Percentiles rank a stretch among this genome's conserved stretches.
Conservation (phyloP, 2,797 vertebrate species). For the Scyliorhinus canicula region DNA sequence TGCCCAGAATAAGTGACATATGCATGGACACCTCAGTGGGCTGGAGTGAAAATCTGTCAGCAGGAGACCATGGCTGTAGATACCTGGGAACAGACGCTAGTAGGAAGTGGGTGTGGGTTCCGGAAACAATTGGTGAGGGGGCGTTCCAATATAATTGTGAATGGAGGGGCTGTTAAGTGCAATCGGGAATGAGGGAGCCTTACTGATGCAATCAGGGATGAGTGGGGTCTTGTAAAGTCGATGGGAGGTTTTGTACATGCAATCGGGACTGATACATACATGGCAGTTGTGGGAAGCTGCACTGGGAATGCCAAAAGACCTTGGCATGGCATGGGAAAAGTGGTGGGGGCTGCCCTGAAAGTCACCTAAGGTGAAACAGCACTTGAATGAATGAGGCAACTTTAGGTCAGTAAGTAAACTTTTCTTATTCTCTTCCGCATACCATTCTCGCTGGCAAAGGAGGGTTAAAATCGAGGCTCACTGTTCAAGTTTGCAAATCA, state of each 20-base stretch:
- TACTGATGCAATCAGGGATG: neutral
- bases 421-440: neutral
- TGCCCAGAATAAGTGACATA: no score
- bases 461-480: neutral
- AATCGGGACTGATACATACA: neutral
- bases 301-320: no score
- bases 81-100: no score
- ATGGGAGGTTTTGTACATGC: neutral
- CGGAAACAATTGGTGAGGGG: no score
- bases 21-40: no score
- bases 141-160: no score
- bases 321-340: neutral
- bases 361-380: neutral
- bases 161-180: no score
- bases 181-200: neutral
- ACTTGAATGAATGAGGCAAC: neutral
- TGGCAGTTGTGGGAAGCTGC: neutral
- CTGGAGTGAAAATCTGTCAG: no score
- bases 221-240: no score
- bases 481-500: slow-evolving; percentile 6
- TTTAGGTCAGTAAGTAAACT: no score
- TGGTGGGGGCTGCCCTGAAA: neutral
- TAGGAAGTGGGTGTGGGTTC: no score
- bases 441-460: neutral
- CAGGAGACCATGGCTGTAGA: no score